Evolutionary conservation across 2,888 invertebrate genomes (phyloP).

Genomic region (Amblyjoppa proteus): DNA sequence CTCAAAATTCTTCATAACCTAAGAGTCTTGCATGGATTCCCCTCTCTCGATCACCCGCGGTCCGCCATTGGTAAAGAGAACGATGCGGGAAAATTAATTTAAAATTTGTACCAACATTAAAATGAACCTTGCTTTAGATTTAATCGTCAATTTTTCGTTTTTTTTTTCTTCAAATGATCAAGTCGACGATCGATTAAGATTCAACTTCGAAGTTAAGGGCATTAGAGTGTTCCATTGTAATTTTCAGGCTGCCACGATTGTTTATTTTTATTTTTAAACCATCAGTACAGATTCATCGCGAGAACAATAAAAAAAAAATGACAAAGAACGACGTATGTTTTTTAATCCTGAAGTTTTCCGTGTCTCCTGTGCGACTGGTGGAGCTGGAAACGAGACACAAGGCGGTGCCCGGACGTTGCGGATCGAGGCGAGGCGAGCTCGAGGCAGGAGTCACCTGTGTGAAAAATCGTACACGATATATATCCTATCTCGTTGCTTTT

Average conservation of each 20-base stretch:
- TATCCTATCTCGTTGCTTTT: constrained; percentile 74
- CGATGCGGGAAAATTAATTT: constrained; percentile 31
- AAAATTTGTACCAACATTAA: background rate
- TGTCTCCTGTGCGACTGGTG: constrained; percentile 21
- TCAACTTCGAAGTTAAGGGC: background rate
- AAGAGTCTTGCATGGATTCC: background rate
- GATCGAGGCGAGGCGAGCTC: constrained; percentile 57
- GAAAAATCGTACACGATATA: constrained; percentile 48
- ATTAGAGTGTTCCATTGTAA: background rate
- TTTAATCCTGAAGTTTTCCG: background rate
- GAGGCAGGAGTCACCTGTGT: constrained; percentile 62
- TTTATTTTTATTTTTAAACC: background rate
- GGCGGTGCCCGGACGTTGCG: constrained; percentile 59
- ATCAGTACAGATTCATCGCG: no score
- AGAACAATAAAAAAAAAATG: background rate
- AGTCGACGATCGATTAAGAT: background rate
- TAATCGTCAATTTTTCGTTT: background rate
- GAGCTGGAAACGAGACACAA: constrained; percentile 38
- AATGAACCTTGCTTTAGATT: background rate
- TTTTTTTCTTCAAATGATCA: background rate
- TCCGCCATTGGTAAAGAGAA: background rate
- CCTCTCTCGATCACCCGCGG: background rate
- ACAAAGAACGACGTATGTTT: background rate
- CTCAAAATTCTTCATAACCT: constrained; percentile 48
- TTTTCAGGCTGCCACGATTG: background rate